A percentile compares a stretch with the other conserved stretches of the same genome.
phyloP scores from a whole-genome alignment of 2,113 vertebrate species.

The Mus musculus region GRCm39 chr7:96040001-96040500 shows the following conservation, averaged over 20 bases:
- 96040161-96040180: neutral
- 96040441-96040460: slow-evolving; percentile 85
- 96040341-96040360: neutral
- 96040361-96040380: slow-evolving; percentile 6
- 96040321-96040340: neutral
- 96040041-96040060: neutral
- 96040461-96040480: slow-evolving; percentile 77
- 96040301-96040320: slow-evolving; percentile 14
- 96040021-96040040: neutral
- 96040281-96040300: neutral
- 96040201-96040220: slow-evolving; percentile 1
- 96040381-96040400: neutral
- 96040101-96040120: neutral
- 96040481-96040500: slow-evolving; percentile 76
- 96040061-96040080: neutral
- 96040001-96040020: neutral
- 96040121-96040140: neutral
- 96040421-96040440: slow-evolving; percentile 78
- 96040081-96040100: slow-evolving; percentile 31
- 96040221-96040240: slow-evolving; percentile 3
- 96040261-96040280: slow-evolving; percentile 13
- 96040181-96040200: slow-evolving; percentile 21
- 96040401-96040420: slow-evolving; percentile 77
- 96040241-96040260: slow-evolving; percentile 62
- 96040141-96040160: neutral